Evolutionary conservation across 2,797 vertebrate species (phyloP).

Genomic region (Aldrovandia affinis): DNA sequence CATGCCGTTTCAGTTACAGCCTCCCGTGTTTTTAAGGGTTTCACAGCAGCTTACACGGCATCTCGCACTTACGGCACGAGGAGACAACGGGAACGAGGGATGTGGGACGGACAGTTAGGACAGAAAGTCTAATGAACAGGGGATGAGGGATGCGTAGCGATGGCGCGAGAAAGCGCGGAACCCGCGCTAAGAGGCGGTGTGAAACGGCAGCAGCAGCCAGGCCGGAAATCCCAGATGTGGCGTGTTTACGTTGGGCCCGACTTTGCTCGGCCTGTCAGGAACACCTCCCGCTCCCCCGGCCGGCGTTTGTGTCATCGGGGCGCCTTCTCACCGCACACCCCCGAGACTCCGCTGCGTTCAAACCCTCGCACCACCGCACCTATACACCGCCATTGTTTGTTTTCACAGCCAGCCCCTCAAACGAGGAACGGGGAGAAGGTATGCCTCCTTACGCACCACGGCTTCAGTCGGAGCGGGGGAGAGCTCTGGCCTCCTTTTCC

Average conservation of each 20-base stretch:
- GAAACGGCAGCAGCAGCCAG: constrained; percentile 19
- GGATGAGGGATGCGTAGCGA: neutral
- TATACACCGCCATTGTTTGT: constrained; percentile 27
- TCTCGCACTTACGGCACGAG: neutral
- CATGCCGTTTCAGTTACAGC: neutral
- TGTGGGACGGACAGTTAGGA: neutral
- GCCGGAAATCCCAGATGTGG: constrained; percentile 29
- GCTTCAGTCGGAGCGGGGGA: neutral
- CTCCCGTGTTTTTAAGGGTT: neutral
- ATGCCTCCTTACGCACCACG: neutral
- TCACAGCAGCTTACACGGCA: neutral
- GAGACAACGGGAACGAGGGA: neutral
- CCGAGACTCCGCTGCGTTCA: neutral
- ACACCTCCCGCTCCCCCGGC: constrained; percentile 26
- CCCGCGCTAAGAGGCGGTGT: neutral
- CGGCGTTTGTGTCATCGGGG: constrained; percentile 39
- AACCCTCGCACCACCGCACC: constrained; percentile 22
- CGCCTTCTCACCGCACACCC: constrained; percentile 14
- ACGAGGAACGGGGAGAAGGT: neutral
- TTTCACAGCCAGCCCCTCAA: constrained; percentile 38
- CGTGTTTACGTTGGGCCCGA: constrained; percentile 46
- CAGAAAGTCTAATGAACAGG: neutral
- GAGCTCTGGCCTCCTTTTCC: neutral
- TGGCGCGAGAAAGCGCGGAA: too few species aligned
- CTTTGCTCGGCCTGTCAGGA: constrained; percentile 41